Conservation (phyloP, 2,888 invertebrate species). For the Conomelus anceps region DNA sequence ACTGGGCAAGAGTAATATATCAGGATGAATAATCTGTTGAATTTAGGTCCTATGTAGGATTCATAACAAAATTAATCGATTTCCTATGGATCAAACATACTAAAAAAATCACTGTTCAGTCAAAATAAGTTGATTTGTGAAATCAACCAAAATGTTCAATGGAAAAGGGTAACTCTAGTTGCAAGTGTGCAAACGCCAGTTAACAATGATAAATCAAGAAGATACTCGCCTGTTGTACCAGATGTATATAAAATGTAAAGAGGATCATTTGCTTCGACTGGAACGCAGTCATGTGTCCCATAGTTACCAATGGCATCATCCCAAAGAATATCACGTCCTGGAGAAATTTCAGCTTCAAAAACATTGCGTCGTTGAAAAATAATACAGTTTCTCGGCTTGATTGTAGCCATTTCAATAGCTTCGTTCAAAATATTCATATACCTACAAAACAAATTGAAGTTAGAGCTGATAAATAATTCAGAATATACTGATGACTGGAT, state of each 20-base stretch:
- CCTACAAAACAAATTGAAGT: slow-evolving; percentile 35
- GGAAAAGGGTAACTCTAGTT: too few relatives aligned
- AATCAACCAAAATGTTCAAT: too few relatives aligned
- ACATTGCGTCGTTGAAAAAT: slow-evolving; percentile 72
- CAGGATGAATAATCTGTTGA: too few relatives aligned
- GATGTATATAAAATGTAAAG: slow-evolving; percentile 90
- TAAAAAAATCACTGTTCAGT: too few relatives aligned
- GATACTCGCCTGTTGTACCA: slow-evolving; percentile 64
- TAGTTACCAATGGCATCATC: slow-evolving; percentile 59
- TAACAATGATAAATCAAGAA: background rate
- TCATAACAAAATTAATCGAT: too few relatives aligned
- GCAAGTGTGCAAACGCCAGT: background rate
- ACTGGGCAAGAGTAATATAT: too few relatives aligned
- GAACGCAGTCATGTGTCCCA: slow-evolving; percentile 69
- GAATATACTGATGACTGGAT: too few relatives aligned
- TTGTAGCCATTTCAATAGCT: slow-evolving; percentile 62
- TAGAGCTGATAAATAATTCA: background rate
- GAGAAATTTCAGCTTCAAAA: slow-evolving; percentile 54
- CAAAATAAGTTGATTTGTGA: too few relatives aligned
- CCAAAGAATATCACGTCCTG: slow-evolving; percentile 69
- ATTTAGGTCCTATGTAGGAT: too few relatives aligned
- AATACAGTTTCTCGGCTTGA: slow-evolving; percentile 71
- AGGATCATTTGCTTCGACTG: slow-evolving; percentile 83
- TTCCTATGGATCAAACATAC: too few relatives aligned
- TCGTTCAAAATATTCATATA: slow-evolving; percentile 78